Evolutionary conservation across 2,113 vertebrate genomes (phyloP), one percentile per base, ranked within the genome.

Genomic region (Haplochromis burtoni): DNA sequence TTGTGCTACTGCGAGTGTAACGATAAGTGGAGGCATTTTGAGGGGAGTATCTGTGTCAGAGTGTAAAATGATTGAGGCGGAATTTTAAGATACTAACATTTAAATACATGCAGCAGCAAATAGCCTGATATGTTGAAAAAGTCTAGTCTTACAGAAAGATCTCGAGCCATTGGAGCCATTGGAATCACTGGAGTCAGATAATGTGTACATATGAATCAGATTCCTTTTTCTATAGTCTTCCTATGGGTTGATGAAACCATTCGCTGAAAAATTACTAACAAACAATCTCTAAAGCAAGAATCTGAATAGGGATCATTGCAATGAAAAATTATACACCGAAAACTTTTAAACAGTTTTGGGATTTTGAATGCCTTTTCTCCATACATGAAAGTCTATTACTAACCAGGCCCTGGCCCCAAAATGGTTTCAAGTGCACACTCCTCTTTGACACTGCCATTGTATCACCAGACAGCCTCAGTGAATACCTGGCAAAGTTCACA

Each of bases 401-500:
- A 85, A 73, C 11, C 12, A 84, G 17, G 24, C 16, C 21, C 16
- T 8, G 40, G 42, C 6, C 33, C 35, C 12, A 66, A 66, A 86
- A 53, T 54, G 55, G 19, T 76, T 91, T 55, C 82, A 83, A 49
- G 59, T 51, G 21, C 81, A 83, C 53, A 8, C 61, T 83, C 54
- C 80, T 33, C 80, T 90, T 55, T 66, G 79, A 89, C 79, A 76
- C 61, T 4, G 78, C 78, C 85, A 88, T 87, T 88, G 85, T 88
- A 89, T 42, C 82, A 79, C 86, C 79, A 86, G 82, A 83, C 51
- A 33, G 85, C 85, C 55, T 51, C 54, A 33, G 81, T 80, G 91
- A 85, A 87, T 82, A 87, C 86, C 84, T 73, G 83, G 88, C 92
- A 47, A 82, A 81, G 84, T 91, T 92, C 90, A 92, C 88, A 49